These are phyloP conservation scores for Disparrhopalites patrizii DNA, from an alignment of 2,888 invertebrate genomes.

Conservation along the genomic window DNA sequence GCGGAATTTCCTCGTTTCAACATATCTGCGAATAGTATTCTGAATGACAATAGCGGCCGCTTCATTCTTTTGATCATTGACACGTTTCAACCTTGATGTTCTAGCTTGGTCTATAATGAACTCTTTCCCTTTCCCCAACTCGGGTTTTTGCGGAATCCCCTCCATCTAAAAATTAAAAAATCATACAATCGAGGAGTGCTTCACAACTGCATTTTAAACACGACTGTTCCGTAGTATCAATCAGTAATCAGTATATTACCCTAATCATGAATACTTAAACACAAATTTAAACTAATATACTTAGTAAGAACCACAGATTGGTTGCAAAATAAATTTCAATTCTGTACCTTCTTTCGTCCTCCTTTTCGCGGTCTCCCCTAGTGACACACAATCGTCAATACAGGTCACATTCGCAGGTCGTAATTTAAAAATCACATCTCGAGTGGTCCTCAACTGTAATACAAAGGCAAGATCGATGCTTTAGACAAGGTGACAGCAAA, in stretches of 20 bases:
- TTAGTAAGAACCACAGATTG: too few relatives aligned
- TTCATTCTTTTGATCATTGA: slow-evolving; percentile 75
- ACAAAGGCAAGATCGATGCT: too few relatives aligned
- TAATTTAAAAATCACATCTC: too few relatives aligned
- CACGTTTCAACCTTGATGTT: slow-evolving; percentile 83
- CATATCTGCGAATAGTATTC: slow-evolving; percentile 69
- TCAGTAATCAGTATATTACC: neutral
- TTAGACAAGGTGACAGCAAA: too few relatives aligned
- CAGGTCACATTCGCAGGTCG: too few relatives aligned
- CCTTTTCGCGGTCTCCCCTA: too few relatives aligned
- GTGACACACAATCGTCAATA: too few relatives aligned
- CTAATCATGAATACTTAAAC: neutral
- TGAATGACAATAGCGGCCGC: slow-evolving; percentile 70
- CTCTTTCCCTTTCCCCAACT: slow-evolving; percentile 56
- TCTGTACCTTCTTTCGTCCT: too few relatives aligned
- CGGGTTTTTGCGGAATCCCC: slow-evolving; percentile 20
- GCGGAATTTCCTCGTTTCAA: slow-evolving; percentile 63
- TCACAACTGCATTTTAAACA: neutral
- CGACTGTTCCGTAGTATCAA: neutral
- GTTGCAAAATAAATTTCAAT: too few relatives aligned
- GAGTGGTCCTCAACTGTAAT: too few relatives aligned
- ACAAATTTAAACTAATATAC: too few relatives aligned
- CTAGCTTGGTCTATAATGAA: slow-evolving; percentile 85
- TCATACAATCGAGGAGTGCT: too few relatives aligned
- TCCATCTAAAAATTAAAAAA: slow-evolving; percentile 12